phyloP scores from a whole-genome alignment of 2,113 vertebrate species.

The Okapia johnstoni region DNA sequence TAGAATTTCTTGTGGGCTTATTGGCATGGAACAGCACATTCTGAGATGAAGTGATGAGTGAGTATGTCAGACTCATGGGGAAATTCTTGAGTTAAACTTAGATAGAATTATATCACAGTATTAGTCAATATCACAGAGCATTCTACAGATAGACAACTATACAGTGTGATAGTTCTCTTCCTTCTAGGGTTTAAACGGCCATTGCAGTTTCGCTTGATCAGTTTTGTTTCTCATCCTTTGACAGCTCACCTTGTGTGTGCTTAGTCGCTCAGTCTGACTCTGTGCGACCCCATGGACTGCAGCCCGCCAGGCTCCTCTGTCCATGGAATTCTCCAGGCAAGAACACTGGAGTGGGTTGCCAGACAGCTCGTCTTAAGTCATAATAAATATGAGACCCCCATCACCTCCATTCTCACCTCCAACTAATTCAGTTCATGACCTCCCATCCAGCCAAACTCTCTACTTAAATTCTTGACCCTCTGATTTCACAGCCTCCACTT shows the following conservation, averaged over 20 bases:
- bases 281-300: not conserved
- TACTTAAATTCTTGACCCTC: not conserved
- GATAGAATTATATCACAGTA: not conserved
- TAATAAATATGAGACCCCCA: not conserved
- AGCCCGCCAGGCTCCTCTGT: not conserved
- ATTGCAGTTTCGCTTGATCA: not conserved
- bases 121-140: not conserved
- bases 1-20: not conserved
- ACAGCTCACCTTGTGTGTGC: not conserved
- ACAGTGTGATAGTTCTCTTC: accelerated
- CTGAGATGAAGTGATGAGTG: not conserved
- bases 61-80: not conserved
- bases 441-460: not conserved
- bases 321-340: not conserved
- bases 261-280: not conserved
- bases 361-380: not conserved
- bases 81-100: not conserved
- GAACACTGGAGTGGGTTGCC: not conserved
- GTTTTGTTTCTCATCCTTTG: not conserved
- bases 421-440: too few species aligned
- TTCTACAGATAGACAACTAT: not conserved
- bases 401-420: not conserved
- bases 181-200: not conserved
- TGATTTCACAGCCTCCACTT: not conserved
- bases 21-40: not conserved